These are phyloP conservation scores for Araneus ventricosus DNA, from an alignment of 1,140 invertebrate species.

Conservation along the genomic window DNA sequence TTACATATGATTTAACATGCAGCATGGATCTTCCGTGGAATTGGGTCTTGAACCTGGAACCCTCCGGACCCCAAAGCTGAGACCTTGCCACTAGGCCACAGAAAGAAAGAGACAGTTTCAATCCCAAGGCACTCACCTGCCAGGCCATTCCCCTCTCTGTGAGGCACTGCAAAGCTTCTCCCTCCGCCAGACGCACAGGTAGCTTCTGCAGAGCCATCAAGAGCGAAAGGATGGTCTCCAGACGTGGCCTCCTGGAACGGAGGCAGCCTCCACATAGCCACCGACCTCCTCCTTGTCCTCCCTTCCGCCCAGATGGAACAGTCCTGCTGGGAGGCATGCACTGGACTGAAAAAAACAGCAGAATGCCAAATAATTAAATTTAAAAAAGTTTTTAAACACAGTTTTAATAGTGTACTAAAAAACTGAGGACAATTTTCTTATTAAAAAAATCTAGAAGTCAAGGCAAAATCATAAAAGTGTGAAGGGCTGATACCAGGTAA, in stretches of 20 bases:
- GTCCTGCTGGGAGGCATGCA: constrained; percentile 80
- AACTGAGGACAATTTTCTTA: background rate
- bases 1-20: too few relatives aligned
- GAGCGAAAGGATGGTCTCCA: constrained; percentile 92
- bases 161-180: constrained; percentile 94
- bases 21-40: too few relatives aligned
- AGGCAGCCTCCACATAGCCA: constrained; percentile 93
- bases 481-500: too few relatives aligned
- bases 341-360: background rate
- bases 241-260: constrained; percentile 89
- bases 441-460: background rate
- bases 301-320: constrained; percentile 81
- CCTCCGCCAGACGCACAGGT: constrained; percentile 89
- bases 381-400: background rate
- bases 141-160: constrained; percentile 89
- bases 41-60: too few relatives aligned
- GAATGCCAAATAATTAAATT: background rate
- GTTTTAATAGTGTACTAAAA: background rate
- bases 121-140: constrained; percentile 79
- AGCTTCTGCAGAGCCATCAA: constrained; percentile 93
- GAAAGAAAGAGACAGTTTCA: too few relatives aligned
- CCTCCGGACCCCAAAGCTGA: too few relatives aligned
- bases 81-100: too few relatives aligned
- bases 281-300: constrained; percentile 57
- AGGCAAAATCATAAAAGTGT: background rate